Percentiles rank a stretch among this genome's conserved stretches.
phyloP scores from a whole-genome alignment of 2,888 invertebrate species.

The Ephialtes manifestator region DNA sequence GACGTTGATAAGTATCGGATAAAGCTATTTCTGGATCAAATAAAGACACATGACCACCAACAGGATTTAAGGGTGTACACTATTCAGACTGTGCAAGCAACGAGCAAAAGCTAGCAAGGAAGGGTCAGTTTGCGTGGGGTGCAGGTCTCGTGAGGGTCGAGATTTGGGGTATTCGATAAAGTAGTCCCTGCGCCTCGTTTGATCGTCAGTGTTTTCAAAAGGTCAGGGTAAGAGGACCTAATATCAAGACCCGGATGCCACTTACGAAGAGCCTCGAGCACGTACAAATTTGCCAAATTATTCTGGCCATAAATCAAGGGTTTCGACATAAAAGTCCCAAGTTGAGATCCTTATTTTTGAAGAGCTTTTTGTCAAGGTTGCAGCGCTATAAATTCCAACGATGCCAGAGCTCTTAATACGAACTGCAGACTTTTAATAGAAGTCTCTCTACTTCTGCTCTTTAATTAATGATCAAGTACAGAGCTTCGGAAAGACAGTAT shows the following conservation, averaged over 20 bases:
- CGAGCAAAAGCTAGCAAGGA: not conserved
- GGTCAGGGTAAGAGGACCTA: conserved; percentile 44
- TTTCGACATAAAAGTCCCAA: conserved; percentile 30
- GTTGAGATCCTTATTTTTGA: conserved; percentile 19
- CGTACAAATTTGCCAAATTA: conserved; percentile 37
- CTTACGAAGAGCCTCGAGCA: conserved; percentile 48
- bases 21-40: conserved; percentile 39
- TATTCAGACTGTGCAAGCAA: conserved; percentile 7
- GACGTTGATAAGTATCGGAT: not conserved
- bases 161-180: conserved; percentile 46
- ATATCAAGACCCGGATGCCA: conserved; percentile 41
- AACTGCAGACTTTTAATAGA: conserved; percentile 24
- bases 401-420: not conserved
- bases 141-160: conserved; percentile 18
- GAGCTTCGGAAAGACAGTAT: conserved; percentile 16
- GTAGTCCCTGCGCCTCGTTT: conserved; percentile 5
- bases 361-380: not conserved
- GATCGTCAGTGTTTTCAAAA: conserved; percentile 42
- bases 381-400: not conserved
- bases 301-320: conserved; percentile 28
- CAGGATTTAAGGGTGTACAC: conserved; percentile 39
- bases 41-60: conserved; percentile 22
- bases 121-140: conserved; percentile 21
- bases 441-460: conserved; percentile 6
- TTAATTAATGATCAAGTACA: conserved; percentile 48